Evolutionary conservation across 1,140 invertebrate species (phyloP).

Genomic region (Eufriesea mexicana): DNA sequence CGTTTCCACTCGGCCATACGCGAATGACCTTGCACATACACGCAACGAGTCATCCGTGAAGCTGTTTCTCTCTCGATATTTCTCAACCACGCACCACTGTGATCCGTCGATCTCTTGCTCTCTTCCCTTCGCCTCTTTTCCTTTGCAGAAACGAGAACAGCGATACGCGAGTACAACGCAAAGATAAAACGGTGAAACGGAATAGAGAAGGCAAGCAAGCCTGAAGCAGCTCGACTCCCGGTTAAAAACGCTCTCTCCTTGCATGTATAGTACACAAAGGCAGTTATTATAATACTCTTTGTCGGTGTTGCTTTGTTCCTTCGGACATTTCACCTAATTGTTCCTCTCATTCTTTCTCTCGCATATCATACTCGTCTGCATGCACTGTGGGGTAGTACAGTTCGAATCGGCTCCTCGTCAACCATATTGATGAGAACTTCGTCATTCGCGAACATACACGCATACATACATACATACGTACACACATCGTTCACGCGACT

Average conservation of each 20-base stretch:
- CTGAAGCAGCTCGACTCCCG: neutral
- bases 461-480: neutral
- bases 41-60: neutral
- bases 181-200: neutral
- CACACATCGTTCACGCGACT: constrained; percentile 12
- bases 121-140: neutral
- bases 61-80: neutral
- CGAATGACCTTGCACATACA: neutral
- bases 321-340: constrained; percentile 40
- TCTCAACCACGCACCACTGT: neutral
- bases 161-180: neutral
- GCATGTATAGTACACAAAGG: constrained; percentile 55
- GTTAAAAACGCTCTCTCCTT: constrained; percentile 35
- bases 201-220: constrained; percentile 11
- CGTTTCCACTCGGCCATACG: neutral
- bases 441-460: neutral
- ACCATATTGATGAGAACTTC: neutral
- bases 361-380: neutral
- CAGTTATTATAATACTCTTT: constrained; percentile 51
- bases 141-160: neutral
- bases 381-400: neutral
- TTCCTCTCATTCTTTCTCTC: neutral
- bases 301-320: neutral
- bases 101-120: neutral
- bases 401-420: neutral